phyloP scores from a whole-genome alignment of 1,140 invertebrate species.

The Euwallacea similis region DNA sequence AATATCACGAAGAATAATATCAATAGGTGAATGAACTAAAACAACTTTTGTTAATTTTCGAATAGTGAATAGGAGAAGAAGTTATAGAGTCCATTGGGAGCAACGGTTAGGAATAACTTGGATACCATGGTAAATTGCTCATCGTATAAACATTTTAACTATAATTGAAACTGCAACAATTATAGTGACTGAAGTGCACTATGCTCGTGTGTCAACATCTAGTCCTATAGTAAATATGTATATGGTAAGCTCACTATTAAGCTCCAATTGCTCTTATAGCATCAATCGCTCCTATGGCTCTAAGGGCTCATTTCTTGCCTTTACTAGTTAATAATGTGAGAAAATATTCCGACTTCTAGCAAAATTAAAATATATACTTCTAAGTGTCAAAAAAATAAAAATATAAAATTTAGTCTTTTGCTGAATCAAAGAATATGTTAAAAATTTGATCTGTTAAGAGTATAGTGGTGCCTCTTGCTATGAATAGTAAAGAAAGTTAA shows the following conservation, averaged over 20 bases:
- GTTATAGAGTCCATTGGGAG: conserved; percentile 67
- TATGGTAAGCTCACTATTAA: conserved; percentile 69
- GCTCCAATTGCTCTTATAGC: conserved; percentile 67
- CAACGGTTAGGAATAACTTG: conserved; percentile 59
- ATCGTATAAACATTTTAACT: conserved; percentile 71
- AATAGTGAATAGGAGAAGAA: conserved; percentile 71
- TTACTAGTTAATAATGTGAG: conserved; percentile 58
- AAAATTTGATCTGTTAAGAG: conserved; percentile 70
- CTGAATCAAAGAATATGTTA: conserved; percentile 71
- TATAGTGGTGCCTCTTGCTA: conserved; percentile 75
- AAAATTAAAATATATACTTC: conserved; percentile 77
- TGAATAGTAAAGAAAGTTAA: conserved; percentile 74
- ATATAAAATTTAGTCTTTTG: conserved; percentile 71
- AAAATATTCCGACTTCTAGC: conserved; percentile 59
- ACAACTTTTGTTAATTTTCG: conserved; percentile 67
- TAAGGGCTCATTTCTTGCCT: conserved; percentile 53
- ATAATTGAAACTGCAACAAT: conserved; percentile 70
- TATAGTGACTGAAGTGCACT: conserved; percentile 74
- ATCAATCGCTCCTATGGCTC: conserved; percentile 64
- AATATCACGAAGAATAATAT: conserved; percentile 72
- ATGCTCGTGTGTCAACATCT: conserved; percentile 71
- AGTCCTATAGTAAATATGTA: conserved; percentile 70
- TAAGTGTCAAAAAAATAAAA: conserved; percentile 79
- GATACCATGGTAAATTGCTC: conserved; percentile 60
- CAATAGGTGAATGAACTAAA: conserved; percentile 70